Percentiles rank a stretch among this genome's conserved stretches.
phyloP scores from a whole-genome alignment of 2,888 invertebrate species.

The Dolichopus griseipennis region DNA sequence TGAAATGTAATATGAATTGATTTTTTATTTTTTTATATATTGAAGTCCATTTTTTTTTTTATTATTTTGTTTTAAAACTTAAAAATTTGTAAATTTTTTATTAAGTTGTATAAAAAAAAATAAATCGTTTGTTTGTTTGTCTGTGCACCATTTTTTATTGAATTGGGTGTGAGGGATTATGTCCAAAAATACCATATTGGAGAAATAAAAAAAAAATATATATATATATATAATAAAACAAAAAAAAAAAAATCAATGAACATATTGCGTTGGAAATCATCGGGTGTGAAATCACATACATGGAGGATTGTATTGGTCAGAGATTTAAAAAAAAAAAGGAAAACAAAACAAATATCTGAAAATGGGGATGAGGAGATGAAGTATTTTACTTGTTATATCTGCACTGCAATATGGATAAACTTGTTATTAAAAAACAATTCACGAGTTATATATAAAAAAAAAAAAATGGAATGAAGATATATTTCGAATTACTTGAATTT shows the following conservation, averaged over 20 bases:
- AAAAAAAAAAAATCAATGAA: not conserved
- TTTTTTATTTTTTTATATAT: not conserved
- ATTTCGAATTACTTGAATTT: not conserved
- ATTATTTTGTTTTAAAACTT: not conserved
- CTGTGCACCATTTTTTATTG: no score
- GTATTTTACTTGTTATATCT: not conserved
- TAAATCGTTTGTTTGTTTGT: not conserved
- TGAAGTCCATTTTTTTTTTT: not conserved
- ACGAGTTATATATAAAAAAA: not conserved
- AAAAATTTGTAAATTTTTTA: not conserved
- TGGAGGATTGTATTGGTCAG: not conserved
- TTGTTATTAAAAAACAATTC: slow-evolving; percentile 3
- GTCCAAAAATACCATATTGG: not conserved
- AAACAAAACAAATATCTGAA: no score
- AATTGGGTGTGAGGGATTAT: not conserved
- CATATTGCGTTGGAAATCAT: not conserved
- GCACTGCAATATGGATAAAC: not conserved
- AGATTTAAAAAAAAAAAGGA: not conserved
- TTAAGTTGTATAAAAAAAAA: not conserved
- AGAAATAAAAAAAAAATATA: not conserved
- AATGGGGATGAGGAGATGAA: no score
- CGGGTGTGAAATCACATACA: not conserved
- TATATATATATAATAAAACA: no score
- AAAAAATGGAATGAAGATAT: not conserved
- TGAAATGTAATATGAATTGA: not conserved